A percentile compares a stretch with the other conserved stretches of the same genome.
phyloP scores from a whole-genome alignment of 1,140 invertebrate species.

The Hydropsyche tenuis region DNA sequence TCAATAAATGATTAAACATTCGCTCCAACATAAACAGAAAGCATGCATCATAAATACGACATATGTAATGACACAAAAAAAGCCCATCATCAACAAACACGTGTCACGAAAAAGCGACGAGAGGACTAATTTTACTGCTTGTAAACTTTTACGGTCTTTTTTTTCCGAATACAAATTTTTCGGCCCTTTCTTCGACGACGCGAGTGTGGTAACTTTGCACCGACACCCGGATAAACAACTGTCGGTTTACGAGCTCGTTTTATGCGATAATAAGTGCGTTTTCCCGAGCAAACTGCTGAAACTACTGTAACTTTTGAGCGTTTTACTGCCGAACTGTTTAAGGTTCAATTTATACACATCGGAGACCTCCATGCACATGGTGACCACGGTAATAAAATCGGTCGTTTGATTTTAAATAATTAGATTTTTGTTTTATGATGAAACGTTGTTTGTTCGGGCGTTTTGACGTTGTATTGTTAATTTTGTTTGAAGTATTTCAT shows the following conservation, averaged over 20 bases:
- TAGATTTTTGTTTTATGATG: background rate
- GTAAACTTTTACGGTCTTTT: conserved; percentile 6
- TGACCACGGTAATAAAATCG: background rate
- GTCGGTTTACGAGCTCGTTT: conserved; percentile 23
- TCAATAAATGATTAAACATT: too few relatives aligned
- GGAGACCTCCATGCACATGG: too few relatives aligned
- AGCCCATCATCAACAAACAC: background rate
- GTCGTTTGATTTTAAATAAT: background rate
- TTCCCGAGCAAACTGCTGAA: background rate
- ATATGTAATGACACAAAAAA: too few relatives aligned
- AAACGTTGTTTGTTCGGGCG: background rate
- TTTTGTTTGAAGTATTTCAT: background rate
- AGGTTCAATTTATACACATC: conserved; percentile 20
- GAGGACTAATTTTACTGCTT: conserved; percentile 3
- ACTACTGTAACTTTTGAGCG: conserved; percentile 2
- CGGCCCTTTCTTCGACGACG: background rate
- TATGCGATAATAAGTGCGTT: conserved; percentile 27
- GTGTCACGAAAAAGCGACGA: conserved; percentile 5
- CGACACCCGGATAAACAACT: conserved; percentile 13
- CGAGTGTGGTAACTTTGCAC: background rate
- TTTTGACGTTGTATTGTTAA: background rate
- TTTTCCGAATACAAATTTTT: background rate
- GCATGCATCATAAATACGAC: too few relatives aligned
- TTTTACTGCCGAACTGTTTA: conserved; percentile 30
- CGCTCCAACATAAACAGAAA: too few relatives aligned